Evolutionary conservation across 2,888 invertebrate genomes (phyloP).

Genomic region (Andrena minutula): DNA sequence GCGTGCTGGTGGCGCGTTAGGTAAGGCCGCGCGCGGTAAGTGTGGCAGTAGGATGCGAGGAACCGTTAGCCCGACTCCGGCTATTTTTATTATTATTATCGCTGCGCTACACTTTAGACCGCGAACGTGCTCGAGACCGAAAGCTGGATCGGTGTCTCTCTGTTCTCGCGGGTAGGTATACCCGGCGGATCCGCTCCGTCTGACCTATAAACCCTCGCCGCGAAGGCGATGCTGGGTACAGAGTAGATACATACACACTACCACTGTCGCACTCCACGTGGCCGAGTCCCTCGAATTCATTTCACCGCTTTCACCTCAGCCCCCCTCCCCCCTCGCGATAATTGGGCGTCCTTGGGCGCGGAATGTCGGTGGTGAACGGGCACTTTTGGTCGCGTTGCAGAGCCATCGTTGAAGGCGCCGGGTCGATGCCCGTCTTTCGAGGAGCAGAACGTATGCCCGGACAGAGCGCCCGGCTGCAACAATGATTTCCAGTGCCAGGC

Average conservation of each 20-base stretch:
- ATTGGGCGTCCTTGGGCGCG: too few relatives aligned
- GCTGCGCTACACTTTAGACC: conserved; percentile 64
- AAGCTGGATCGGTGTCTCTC: conserved; percentile 34
- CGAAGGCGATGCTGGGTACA: not conserved
- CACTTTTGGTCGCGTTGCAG: conserved; percentile 58
- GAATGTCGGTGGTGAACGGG: not conserved
- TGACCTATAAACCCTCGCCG: conserved; percentile 49
- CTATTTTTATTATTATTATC: conserved; percentile 79
- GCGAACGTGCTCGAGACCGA: conserved; percentile 54
- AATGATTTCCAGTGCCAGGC: conserved; percentile 88
- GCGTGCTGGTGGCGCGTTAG: conserved; percentile 62
- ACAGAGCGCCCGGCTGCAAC: conserved; percentile 87
- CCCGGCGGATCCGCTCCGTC: conserved; percentile 4
- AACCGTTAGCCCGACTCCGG: conserved; percentile 82
- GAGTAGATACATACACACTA: too few relatives aligned
- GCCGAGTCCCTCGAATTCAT: not conserved
- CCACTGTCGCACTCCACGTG: not conserved
- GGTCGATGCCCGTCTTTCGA: conserved; percentile 82
- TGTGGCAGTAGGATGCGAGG: conserved; percentile 84
- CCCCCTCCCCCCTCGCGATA: too few relatives aligned
- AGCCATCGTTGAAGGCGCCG: conserved; percentile 70
- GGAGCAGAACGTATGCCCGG: conserved; percentile 86
- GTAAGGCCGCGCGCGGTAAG: conserved; percentile 75
- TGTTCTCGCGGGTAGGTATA: not conserved
- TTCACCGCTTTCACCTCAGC: not conserved